Conservation (phyloP, 2,113 vertebrate species). For the Triplophysa rosa region DNA sequence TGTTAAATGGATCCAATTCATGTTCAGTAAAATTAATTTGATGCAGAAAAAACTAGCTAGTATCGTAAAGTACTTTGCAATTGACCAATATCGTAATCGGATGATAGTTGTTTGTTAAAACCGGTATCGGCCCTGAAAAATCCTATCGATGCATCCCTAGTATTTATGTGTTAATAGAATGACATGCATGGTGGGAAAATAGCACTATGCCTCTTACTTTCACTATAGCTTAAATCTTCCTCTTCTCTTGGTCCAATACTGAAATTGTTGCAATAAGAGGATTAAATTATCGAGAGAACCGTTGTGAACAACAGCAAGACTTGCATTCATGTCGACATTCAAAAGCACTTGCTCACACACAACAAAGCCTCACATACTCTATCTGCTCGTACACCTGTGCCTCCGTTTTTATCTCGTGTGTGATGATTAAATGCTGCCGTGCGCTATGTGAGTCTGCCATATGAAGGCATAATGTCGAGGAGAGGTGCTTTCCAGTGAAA, state of each 20-base stretch:
- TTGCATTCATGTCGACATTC: background rate
- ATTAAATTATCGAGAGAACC: background rate
- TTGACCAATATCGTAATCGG: too few species aligned
- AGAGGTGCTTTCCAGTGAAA: conserved; percentile 19
- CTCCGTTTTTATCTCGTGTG: conserved; percentile 4
- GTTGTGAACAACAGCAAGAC: conserved; percentile 5
- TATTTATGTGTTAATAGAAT: conserved; percentile 55
- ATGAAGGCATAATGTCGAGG: conserved; percentile 14
- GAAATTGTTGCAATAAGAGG: conserved; percentile 23
- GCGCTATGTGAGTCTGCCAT: conserved; percentile 1
- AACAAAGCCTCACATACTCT: conserved; percentile 10
- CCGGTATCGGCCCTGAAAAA: too few species aligned
- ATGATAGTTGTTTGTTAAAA: too few species aligned
- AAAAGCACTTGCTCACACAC: conserved; percentile 12
- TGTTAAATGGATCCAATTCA: too few species aligned
- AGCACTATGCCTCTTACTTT: background rate
- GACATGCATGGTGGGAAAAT: conserved; percentile 1
- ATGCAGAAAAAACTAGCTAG: too few species aligned
- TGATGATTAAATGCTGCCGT: conserved; percentile 7
- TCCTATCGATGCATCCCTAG: too few species aligned
- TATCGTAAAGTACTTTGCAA: too few species aligned
- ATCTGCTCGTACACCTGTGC: conserved; percentile 31
- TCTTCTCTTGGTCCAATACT: background rate
- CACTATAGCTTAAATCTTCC: background rate
- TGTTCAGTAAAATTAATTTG: too few species aligned